Base-by-base conservation (phyloP, 2,797 vertebrate genomes). In the Perodicticus potto region DNA sequence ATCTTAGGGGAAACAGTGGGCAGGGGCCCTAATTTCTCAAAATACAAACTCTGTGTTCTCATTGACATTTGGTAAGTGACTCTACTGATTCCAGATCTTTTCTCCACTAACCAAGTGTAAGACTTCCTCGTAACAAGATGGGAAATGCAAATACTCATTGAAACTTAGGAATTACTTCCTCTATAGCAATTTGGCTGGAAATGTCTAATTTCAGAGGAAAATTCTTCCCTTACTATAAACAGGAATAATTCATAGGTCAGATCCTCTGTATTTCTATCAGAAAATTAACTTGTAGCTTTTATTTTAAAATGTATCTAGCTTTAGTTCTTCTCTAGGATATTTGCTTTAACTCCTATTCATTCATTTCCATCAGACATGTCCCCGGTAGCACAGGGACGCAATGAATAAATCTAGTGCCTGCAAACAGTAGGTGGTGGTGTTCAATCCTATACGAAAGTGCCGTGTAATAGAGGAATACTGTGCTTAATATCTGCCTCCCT, bases 401-500 rank as follows among this genome's bases (percentile, higher is more conserved):
- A 40, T 85, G 96, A 74, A 43, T 65, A 67, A 86, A 96, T 91
- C 4, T 97, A 72, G 23, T 81, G 9, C 34, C 96, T 84, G 0
- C 74, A 91, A 96, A 37, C 25, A 72, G 6, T 93, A 67, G 96
- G 59, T 72, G n/a, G 57, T 84, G 55, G 34, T 97, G 80, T 97
- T 94, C 74, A 74, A 4, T 88, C 94, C 84, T 1, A 0, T 55
- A 23, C 9, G 49, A 81, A 95, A 97, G 91, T 95, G 78, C 91
- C 95, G 25, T 23, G 13, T 93, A 67, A 61, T 91, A 78, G 69
- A 87, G 77, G 97, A 97, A 93, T 70, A 70, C 92, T 82, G 25
- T 67, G 55, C 63, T 95, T 95, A 97, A 22, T 97, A 89, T 96
- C 93, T 93, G 53, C 96, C 61, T 98, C 94, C 84, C 96, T 74